Conservation (phyloP, 2,888 invertebrate genomes). For the Cryptus viduatorius region DNA sequence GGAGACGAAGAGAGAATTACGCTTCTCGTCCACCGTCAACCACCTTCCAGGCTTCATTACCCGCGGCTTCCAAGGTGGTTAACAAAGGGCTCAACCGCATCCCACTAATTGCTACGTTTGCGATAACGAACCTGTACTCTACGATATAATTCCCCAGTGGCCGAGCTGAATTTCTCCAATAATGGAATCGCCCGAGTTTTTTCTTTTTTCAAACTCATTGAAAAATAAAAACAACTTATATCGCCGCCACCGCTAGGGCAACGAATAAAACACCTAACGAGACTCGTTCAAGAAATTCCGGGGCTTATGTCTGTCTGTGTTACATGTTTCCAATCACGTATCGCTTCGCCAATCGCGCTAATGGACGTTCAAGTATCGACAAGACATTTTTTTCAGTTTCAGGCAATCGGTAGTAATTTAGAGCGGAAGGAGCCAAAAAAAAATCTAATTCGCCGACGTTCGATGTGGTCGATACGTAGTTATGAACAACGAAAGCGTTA, state of each 20-base stretch:
- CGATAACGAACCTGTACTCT: constrained; percentile 63
- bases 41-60: constrained; percentile 65
- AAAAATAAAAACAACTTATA: constrained; percentile 15
- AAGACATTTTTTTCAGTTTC: neutral
- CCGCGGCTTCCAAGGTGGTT: constrained; percentile 62
- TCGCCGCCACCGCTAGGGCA: neutral
- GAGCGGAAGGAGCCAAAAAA: neutral
- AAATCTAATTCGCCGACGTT: neutral
- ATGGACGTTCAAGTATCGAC: neutral
- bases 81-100: constrained; percentile 67
- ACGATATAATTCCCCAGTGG: neutral
- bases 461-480: neutral
- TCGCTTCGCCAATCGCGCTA: neutral
- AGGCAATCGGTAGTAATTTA: neutral
- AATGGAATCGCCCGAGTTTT: constrained; percentile 29
- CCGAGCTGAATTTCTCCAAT: constrained; percentile 54
- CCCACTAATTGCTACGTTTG: constrained; percentile 69
- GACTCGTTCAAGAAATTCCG: constrained; percentile 8
- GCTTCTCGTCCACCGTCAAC: constrained; percentile 61
- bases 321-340: constrained; percentile 44
- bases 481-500: neutral
- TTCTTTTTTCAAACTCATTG: neutral
- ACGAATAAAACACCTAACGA: constrained; percentile 48
- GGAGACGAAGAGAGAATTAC: constrained; percentile 29
- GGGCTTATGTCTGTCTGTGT: neutral